Evolutionary conservation across 2,888 invertebrate genomes (phyloP), one percentile per base, ranked within the genome.

Genomic region (Notodonta ziczac): DNA sequence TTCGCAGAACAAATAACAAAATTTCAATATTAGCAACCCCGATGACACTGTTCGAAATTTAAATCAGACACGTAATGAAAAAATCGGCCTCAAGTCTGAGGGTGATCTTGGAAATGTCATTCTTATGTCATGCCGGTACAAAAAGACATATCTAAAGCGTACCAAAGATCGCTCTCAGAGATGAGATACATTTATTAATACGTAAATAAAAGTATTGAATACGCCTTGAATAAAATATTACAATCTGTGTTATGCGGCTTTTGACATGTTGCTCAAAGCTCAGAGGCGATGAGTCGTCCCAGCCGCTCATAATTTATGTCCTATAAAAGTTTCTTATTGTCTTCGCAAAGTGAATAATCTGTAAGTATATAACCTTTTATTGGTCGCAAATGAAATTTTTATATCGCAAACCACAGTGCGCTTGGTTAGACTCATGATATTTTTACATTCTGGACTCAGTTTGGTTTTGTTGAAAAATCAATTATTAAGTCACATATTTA

Each of bases 221-320:
- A 48, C 44, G 14, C 62, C 24, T 58, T 73, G 64, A 65, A 73
- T 73, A 65, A 69, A 67, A 63, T 69, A 73, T 71, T 50, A 12
- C 52, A 50, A 61, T 51, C 51, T 61, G 53, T 48, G 32, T 64
- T 53, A 48, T 57, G 58, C 57, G 69, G 63, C 50, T 71, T 69
- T 63, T 73, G 63, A 69, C 60, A 60, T 64, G 58, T 57, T 58
- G 62, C 71, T 62, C 55, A 63, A 64, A 57, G n/a, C 58, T 59
- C 58, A 7, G 46, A 60, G 60, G 62, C 14, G 58, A 46, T 57
- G 57, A 58, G 16, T 67, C 48, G 53, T 59, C 62, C 24, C 63
- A 66, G 65, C 61, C 63, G 65, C 61, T 65, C 60, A 71, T 66
- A 73, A 67, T 73, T 69, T 67, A 67, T 66, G 40, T 46, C 42